Conservation (phyloP, 2,797 vertebrate species). For the Falco naumanni region DNA sequence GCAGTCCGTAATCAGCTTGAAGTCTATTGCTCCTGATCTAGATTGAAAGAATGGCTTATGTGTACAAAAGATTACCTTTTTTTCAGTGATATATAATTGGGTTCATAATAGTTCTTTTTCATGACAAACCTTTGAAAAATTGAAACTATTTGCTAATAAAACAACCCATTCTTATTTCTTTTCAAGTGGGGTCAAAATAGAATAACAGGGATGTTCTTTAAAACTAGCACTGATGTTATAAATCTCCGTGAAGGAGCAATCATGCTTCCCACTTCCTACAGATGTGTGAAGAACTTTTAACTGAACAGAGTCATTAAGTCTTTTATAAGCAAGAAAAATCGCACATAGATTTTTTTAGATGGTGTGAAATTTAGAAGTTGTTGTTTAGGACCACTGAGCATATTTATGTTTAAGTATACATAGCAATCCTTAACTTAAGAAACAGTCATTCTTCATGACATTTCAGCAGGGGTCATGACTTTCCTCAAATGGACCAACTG, state of each 20-base stretch:
- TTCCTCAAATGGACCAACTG: background rate
- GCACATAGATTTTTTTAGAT: background rate
- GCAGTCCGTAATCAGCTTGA: background rate
- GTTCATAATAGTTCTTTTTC: background rate
- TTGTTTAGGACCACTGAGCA: background rate
- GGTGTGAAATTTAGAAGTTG: background rate
- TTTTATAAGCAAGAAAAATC: background rate
- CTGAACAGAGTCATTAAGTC: background rate
- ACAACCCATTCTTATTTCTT: background rate
- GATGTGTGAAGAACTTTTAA: background rate
- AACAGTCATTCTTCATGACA: background rate
- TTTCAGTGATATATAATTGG: background rate
- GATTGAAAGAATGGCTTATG: fast-evolving
- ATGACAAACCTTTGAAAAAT: background rate
- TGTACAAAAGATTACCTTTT: background rate
- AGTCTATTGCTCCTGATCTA: background rate
- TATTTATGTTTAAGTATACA: background rate
- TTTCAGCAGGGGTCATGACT: background rate
- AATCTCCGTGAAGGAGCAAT: background rate
- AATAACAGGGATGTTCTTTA: background rate
- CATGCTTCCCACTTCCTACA: background rate
- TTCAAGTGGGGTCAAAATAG: background rate
- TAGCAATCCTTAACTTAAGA: background rate
- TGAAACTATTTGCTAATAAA: background rate
- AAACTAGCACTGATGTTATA: background rate